phyloP scores from a whole-genome alignment of 2,888 invertebrate species.

The Xanthorhoe designata region DNA sequence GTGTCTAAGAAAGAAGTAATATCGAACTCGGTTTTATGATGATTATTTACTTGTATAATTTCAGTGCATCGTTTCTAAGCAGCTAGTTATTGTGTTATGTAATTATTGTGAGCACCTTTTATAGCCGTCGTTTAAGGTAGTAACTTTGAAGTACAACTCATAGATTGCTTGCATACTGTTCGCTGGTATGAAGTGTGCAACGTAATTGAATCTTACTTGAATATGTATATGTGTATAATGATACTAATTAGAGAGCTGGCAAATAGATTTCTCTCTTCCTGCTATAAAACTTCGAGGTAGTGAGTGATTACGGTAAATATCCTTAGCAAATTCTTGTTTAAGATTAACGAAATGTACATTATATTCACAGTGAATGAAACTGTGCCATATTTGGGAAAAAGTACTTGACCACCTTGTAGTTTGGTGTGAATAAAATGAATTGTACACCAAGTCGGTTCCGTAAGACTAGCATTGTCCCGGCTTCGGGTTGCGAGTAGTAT shows the following conservation, averaged over 20 bases:
- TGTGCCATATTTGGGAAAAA: neutral
- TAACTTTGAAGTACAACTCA: slow-evolving; percentile 41
- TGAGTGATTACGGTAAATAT: neutral
- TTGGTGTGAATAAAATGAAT: slow-evolving; percentile 69
- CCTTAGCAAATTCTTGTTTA: neutral
- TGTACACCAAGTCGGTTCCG: slow-evolving; percentile 59
- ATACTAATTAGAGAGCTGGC: slow-evolving; percentile 9
- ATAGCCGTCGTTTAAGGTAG: slow-evolving; percentile 50
- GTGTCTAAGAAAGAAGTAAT: neutral
- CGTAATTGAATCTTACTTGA: slow-evolving; percentile 39
- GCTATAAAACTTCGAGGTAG: neutral
- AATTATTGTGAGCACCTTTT: slow-evolving; percentile 49
- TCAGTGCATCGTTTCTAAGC: slow-evolving; percentile 44
- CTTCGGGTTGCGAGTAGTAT: slow-evolving; percentile 71
- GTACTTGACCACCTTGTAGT: slow-evolving; percentile 36
- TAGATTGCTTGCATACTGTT: slow-evolving; percentile 35
- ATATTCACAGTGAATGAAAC: neutral
- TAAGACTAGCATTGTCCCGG: slow-evolving; percentile 66
- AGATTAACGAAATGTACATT: neutral
- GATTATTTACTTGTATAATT: slow-evolving; percentile 19
- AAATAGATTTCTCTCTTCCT: neutral
- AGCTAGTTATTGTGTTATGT: slow-evolving; percentile 53
- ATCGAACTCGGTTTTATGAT: slow-evolving; percentile 15
- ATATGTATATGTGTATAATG: neutral
- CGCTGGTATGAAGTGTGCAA: slow-evolving; percentile 45